Evolutionary conservation across 2,113 vertebrate genomes (phyloP).

Genomic region (Perca schrenkii): DNA sequence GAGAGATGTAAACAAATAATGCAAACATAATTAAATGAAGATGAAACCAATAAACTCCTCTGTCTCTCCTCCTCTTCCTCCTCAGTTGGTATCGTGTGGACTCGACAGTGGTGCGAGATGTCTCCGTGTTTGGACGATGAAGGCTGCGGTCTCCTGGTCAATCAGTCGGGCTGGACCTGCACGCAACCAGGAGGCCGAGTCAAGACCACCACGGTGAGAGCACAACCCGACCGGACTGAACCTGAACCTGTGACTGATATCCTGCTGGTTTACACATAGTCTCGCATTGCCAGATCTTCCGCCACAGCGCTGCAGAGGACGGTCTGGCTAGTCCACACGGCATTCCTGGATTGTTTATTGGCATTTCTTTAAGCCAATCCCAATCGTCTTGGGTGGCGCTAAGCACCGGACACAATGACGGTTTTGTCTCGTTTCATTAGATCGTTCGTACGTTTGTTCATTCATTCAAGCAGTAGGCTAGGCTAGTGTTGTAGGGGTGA

Average conservation of each 20-base stretch:
- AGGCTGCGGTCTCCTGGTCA: conserved; percentile 91
- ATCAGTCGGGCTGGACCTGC: conserved; percentile 96
- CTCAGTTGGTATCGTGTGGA: conserved; percentile 90
- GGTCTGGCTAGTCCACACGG: too few species aligned
- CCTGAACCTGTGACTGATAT: background rate
- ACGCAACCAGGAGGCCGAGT: conserved; percentile 93
- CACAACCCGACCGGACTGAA: too few species aligned
- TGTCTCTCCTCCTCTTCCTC: background rate
- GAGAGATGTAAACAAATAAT: background rate
- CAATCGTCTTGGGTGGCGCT: too few species aligned
- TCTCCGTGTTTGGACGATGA: conserved; percentile 93
- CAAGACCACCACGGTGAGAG: conserved; percentile 94
- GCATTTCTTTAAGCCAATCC: too few species aligned
- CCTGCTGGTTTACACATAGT: background rate
- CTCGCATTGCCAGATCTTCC: too few species aligned
- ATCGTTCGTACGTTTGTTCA: too few species aligned
- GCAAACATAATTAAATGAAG: background rate
- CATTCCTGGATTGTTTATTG: too few species aligned
- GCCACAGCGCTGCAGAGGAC: too few species aligned
- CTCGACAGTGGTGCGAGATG: conserved; percentile 95
- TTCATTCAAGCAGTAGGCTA: too few species aligned
- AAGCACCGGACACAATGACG: too few species aligned
- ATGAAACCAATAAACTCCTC: background rate
- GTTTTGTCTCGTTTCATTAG: too few species aligned
- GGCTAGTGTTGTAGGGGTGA: too few species aligned